Base-by-base conservation (phyloP, 1,140 invertebrate species). In the Lordiphosa clarofinis region DNA sequence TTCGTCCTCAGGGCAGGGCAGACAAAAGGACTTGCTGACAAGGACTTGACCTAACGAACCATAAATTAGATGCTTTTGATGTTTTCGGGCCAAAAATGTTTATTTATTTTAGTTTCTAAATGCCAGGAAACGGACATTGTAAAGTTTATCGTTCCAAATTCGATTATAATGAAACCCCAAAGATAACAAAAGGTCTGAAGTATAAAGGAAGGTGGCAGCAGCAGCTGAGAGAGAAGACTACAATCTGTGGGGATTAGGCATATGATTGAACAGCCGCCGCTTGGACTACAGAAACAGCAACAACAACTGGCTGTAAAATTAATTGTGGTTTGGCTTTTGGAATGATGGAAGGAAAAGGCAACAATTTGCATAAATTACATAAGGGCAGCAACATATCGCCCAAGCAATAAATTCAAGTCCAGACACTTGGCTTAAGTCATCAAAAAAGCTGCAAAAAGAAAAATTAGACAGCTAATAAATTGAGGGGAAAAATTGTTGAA, bases 11-110 rank as follows among this genome's bases (percentile, higher is more conserved):
- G 60, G 53, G 55, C 55, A 37, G 21, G 44, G 54, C 11, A 62
- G 59, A 69, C 49, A 73, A 72, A 50, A 56, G 48, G 60, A 66
- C 56, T 82, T 65, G 72, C 76, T 65, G 59, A 72, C 67, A 58
- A 53, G 58, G 54, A 48, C 61, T 76, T 44, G 78, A 84, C 78
- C 78, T 84, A 84, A 84, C 78, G 78, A 84, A 79, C 79, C 78
- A 86, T 86, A 86, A 84, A 84, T 84, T 84, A 84, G 72, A 79
- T 60, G 73, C 79, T 86, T 84, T 84, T 84, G 78, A 84, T 84
- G 79, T 84, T 76, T 79, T 60, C 37, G 37, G 15, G 19, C 53
- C 70, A 49, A 63, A 53, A 84, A 82, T 84, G 78, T 84, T 82
- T 76, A 78, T 63, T 63, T 78, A 84, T 64, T 73, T 65, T 74